Conservation (phyloP, 2,113 vertebrate species). For the Probosciger aterrimus region DNA sequence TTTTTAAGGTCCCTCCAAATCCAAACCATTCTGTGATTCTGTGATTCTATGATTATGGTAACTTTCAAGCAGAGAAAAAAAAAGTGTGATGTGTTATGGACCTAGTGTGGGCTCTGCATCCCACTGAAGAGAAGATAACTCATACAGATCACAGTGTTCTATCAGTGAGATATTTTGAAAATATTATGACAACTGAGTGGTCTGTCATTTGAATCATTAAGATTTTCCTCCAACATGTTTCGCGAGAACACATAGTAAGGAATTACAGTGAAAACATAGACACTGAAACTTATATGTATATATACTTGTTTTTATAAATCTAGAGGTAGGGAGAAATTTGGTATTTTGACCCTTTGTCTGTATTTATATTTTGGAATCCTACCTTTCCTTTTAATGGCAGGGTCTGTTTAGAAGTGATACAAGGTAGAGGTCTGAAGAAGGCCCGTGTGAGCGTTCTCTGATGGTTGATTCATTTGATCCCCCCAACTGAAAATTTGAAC, state of each 20-base stretch:
- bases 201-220: neutral
- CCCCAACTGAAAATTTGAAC: neutral
- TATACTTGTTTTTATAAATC: neutral
- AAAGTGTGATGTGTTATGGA: neutral
- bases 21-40: neutral
- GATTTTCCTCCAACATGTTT: neutral
- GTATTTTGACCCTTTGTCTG: neutral
- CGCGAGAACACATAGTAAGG: neutral
- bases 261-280: neutral
- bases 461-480: neutral
- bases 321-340: neutral
- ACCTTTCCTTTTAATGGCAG: neutral
- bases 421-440: neutral
- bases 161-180: neutral
- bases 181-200: neutral
- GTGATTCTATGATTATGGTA: neutral
- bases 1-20: neutral
- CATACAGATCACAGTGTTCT: neutral
- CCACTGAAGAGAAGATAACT: neutral
- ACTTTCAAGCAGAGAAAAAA: neutral
- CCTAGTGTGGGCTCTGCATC: neutral
- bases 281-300: neutral
- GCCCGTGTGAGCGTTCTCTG: neutral
- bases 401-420: neutral
- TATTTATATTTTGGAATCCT: neutral